Evolutionary conservation across 2,888 invertebrate genomes (phyloP).

Genomic region (Adelognathus sp.): DNA sequence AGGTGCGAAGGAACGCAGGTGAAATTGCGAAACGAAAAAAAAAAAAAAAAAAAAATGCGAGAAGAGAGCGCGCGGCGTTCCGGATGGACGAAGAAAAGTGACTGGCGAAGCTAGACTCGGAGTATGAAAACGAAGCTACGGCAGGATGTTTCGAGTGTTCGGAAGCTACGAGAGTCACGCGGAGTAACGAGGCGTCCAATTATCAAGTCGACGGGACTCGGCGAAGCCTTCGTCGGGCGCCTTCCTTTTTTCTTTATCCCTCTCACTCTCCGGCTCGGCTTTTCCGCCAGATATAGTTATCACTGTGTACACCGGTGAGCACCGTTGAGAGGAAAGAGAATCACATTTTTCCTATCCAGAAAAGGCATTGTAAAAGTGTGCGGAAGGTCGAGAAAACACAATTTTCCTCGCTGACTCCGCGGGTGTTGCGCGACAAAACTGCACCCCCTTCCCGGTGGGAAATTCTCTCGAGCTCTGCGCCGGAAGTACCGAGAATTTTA

Average conservation of each 20-base stretch:
- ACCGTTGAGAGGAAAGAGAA: constrained; percentile 1
- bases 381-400: constrained; percentile 19
- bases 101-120: constrained; percentile 17
- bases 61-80: not conserved
- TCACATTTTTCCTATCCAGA: constrained; percentile 64
- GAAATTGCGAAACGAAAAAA: constrained; percentile 54
- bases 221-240: constrained; percentile 23
- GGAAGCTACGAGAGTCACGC: constrained; percentile 63
- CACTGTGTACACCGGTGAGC: not conserved
- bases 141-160: constrained; percentile 54
- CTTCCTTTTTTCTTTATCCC: constrained; percentile 37
- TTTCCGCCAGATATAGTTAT: not conserved
- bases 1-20: constrained; percentile 44
- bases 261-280: constrained; percentile 27
- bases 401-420: constrained; percentile 43
- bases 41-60: no score
- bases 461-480: constrained; percentile 38
- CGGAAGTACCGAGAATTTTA: constrained; percentile 68
- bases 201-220: constrained; percentile 67
- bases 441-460: constrained; percentile 49
- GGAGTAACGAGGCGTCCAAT: constrained; percentile 76
- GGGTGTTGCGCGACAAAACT: constrained; percentile 47
- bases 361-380: constrained; percentile 63
- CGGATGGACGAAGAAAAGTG: constrained; percentile 41
- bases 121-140: constrained; percentile 34